Conservation (phyloP, 2,888 invertebrate species). For the Drosophila lutescens region DNA sequence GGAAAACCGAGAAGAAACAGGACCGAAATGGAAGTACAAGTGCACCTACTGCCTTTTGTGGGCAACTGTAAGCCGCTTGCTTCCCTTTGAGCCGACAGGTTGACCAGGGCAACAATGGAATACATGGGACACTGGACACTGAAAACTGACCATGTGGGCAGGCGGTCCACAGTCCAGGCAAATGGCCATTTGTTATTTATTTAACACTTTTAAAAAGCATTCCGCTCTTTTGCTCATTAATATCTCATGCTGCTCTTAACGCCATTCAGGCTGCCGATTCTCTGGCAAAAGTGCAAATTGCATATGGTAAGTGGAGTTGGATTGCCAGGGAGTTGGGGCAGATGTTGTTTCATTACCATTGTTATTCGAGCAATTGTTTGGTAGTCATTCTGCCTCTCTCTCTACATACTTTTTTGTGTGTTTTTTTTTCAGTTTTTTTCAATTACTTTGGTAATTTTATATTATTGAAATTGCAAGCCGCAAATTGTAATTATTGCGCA, state of each 20-base stretch:
- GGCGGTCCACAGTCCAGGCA: conserved; percentile 32
- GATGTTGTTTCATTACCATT: conserved; percentile 70
- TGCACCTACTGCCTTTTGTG: conserved; percentile 41
- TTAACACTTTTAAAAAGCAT: conserved; percentile 80
- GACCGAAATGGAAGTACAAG: conserved; percentile 12
- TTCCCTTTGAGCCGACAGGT: conserved; percentile 37
- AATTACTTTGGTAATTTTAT: conserved; percentile 81
- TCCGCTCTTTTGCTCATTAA: conserved; percentile 75
- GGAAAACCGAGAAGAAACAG: not conserved
- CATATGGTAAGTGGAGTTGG: conserved; percentile 38
- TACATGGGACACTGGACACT: no score
- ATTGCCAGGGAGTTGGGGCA: conserved; percentile 37
- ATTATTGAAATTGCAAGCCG: conserved; percentile 78
- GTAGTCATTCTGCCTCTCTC: not conserved
- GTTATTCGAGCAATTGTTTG: conserved; percentile 44
- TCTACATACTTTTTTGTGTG: conserved; percentile 1
- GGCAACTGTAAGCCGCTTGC: conserved; percentile 65
- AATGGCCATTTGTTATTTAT: conserved; percentile 73
- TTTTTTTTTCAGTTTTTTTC: conserved; percentile 48
- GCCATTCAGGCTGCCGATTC: conserved; percentile 9
- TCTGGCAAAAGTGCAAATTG: conserved; percentile 45
- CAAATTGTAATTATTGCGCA: conserved; percentile 77
- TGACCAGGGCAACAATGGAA: conserved; percentile 28
- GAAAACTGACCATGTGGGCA: conserved; percentile 14
- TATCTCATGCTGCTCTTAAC: conserved; percentile 77